These are phyloP conservation scores for Drosophila gaucha DNA, from an alignment of 2,888 invertebrate genomes.

Conservation along the genomic window DNA sequence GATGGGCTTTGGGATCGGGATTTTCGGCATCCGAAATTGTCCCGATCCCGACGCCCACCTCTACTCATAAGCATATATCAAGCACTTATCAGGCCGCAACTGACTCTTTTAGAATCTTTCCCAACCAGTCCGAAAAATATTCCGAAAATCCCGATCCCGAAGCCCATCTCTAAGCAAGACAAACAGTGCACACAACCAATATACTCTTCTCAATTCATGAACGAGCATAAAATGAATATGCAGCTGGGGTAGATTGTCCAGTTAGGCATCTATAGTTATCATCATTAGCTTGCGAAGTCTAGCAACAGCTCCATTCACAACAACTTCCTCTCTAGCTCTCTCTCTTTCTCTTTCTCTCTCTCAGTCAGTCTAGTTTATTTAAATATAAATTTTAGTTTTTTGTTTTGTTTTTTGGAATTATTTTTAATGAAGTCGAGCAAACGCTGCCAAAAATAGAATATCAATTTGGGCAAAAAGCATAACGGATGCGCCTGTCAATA, in stretches of 20 bases:
- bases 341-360: conserved; percentile 12
- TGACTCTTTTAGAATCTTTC: no score
- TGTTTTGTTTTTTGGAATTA: conserved; percentile 38
- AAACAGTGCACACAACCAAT: background rate
- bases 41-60: no score
- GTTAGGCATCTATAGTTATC: conserved; percentile 9
- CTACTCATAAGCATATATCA: no score
- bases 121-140: no score
- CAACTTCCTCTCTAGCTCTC: conserved; percentile 35
- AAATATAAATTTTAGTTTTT: conserved; percentile 47
- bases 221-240: conserved; percentile 22
- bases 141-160: no score
- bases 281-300: conserved; percentile 50
- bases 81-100: no score
- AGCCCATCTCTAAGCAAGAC: no score
- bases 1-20: no score
- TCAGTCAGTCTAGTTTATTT: conserved; percentile 25
- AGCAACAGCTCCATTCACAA: conserved; percentile 24
- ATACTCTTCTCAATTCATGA: background rate
- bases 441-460: conserved; percentile 69
- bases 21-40: no score
- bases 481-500: conserved; percentile 79
- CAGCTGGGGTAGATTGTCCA: conserved; percentile 34
- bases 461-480: conserved; percentile 77
- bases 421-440: conserved; percentile 69